Evolutionary conservation across 2,888 invertebrate genomes (phyloP), one percentile per base, ranked within the genome.

Genomic region (Leucophenga montana): DNA sequence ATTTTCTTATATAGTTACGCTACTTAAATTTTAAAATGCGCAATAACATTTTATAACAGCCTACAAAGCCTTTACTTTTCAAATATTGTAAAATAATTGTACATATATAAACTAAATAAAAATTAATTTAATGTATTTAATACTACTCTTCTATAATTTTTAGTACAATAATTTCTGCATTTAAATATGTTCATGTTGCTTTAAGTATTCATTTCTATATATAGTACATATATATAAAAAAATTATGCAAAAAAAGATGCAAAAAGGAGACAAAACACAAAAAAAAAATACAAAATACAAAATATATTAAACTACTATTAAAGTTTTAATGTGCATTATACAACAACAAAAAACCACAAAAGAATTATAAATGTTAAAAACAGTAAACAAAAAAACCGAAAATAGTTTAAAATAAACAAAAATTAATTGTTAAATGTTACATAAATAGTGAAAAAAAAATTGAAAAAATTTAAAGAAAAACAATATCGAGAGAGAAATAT

Each of bases 341-440:
- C 39, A 71, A 69, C 71, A 67, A 56, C 68, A 68, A 65, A 16
- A 18, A 57, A 67, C 14, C 53, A 50, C 50, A 71, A 73, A 46
- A 66, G 70, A 67, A 44, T 22, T 14, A 31, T 50, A 27, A 31
- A 53, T 22, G 27, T 14, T 27, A 69, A 66, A 67, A 72, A 71
- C 66, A 48, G 65, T 61, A 76, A 70, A 67, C 72, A 69, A 72
- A 72, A 56, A 71, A 69, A 67, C n/a, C n/a, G n/a, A 71, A 57
- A 50, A 66, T 44, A 50, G 27, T 56, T 44, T 27, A n/a, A 31
- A 62, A 67, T 66, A 65, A 56, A 69, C 54, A 39, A 71, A 53
- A 50, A 27, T 33, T 66, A 68, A 71, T 71, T 75, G 71, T 75
- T 75, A 77, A 78, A 82, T 78, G 76, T 78, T 77, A 62, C 69